phyloP scores from a whole-genome alignment of 1,140 invertebrate genomes.

The Ceratina japonica region DNA sequence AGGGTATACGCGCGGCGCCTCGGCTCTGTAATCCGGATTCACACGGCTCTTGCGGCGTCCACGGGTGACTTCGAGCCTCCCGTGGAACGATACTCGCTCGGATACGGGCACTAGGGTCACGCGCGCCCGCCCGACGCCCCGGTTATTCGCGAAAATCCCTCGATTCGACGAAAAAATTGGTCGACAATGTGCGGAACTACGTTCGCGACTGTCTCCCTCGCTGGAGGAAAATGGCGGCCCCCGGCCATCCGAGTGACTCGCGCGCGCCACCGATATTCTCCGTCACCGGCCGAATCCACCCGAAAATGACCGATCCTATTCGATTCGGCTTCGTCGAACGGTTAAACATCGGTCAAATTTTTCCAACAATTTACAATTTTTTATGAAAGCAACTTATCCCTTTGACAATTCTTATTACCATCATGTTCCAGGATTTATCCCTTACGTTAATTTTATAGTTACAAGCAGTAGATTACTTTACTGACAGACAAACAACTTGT shows the following conservation, averaged over 20 bases:
- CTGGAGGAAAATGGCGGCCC: conserved; percentile 77
- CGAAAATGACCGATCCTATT: conserved; percentile 40
- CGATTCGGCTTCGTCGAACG: conserved; percentile 36
- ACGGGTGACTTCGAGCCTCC: conserved; percentile 52
- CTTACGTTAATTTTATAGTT: not conserved
- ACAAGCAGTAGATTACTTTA: not conserved
- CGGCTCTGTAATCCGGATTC: conserved; percentile 36
- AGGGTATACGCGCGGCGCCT: conserved; percentile 44
- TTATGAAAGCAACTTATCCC: not conserved
- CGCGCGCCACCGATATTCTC: conserved; percentile 61
- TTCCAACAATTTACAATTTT: not conserved
- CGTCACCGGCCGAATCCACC: conserved; percentile 51
- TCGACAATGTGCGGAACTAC: conserved; percentile 60
- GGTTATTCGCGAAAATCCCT: conserved; percentile 50
- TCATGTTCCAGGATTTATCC: not conserved
- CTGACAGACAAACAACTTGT: not conserved
- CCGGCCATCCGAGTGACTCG: conserved; percentile 71
- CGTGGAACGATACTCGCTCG: conserved; percentile 51
- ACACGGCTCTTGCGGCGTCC: conserved; percentile 47
- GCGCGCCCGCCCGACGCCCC: conserved; percentile 62
- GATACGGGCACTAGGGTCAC: conserved; percentile 57
- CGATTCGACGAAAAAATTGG: conserved; percentile 47
- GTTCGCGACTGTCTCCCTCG: conserved; percentile 74
- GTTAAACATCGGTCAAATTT: conserved; percentile 34
- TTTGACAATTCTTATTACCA: not conserved